Evolutionary conservation across 2,888 invertebrate species (phyloP).

Genomic region (Reticulitermes lucifugus): DNA sequence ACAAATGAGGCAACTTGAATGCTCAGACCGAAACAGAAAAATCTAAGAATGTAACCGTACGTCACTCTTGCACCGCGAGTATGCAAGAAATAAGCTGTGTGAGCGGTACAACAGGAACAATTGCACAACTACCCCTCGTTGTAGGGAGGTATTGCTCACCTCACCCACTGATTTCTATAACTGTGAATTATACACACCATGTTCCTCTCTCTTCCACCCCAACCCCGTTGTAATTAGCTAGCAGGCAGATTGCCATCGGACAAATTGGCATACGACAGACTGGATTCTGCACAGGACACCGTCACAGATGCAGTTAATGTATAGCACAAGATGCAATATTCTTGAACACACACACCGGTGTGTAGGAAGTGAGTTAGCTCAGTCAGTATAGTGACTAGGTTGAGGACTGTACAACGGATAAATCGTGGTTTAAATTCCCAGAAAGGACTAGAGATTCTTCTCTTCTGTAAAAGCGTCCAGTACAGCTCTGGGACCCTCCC

Average conservation of each 20-base stretch:
- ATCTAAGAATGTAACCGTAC: too few relatives aligned
- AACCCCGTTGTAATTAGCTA: neutral
- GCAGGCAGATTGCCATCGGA: neutral
- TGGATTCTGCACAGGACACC: neutral
- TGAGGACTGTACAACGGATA: too few relatives aligned
- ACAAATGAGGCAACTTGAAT: too few relatives aligned
- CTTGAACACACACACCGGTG: neutral
- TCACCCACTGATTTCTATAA: neutral
- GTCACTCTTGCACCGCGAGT: too few relatives aligned
- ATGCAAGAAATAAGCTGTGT: neutral
- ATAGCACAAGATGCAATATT: neutral
- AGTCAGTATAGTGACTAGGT: too few relatives aligned
- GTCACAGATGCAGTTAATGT: neutral
- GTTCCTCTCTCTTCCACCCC: neutral
- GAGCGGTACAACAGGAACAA: neutral
- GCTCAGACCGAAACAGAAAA: too few relatives aligned
- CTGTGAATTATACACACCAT: neutral
- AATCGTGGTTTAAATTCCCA: too few relatives aligned
- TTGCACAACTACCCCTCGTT: neutral
- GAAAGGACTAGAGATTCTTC: too few relatives aligned
- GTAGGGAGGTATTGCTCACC: neutral
- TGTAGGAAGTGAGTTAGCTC: too few relatives aligned
- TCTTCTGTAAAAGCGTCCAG: too few relatives aligned
- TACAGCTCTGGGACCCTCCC: too few relatives aligned
- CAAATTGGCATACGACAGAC: neutral